Conservation (phyloP, 2,888 invertebrate species). For the Plebejus argus region DNA sequence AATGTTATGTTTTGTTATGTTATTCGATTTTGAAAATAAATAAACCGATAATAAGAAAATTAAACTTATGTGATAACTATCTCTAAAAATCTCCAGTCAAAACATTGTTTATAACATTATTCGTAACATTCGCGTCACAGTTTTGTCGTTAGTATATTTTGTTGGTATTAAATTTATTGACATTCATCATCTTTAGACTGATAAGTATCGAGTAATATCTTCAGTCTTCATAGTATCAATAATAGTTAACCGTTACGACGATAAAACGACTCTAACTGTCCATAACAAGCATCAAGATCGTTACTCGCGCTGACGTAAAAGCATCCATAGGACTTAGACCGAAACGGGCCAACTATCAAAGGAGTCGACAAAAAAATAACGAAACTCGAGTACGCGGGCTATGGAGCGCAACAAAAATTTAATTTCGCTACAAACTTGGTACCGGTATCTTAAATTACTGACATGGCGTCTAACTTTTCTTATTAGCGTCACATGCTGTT, state of each 20-base stretch:
- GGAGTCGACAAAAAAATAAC: conserved; percentile 41
- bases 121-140: no score
- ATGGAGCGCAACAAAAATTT: conserved; percentile 59
- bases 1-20: no score
- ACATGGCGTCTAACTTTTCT: conserved; percentile 63
- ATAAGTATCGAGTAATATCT: no score
- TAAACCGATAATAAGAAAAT: no score
- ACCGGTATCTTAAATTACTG: conserved; percentile 63
- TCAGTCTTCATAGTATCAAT: no score
- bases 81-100: no score
- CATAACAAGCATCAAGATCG: conserved; percentile 11
- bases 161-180: no score
- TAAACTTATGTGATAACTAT: no score
- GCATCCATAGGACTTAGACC: conserved; percentile 35
- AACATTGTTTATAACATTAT: no score
- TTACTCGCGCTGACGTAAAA: conserved; percentile 24
- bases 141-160: no score
- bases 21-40: no score
- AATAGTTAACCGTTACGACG: background rate
- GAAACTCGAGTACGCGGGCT: conserved; percentile 42
- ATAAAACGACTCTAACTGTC: conserved; percentile 1
- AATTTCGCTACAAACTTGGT: conserved; percentile 63
- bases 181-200: no score
- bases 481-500: conserved; percentile 49
- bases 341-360: conserved; percentile 43